Evolutionary conservation across 1,140 invertebrate genomes (phyloP), one percentile per base, ranked within the genome.

Genomic region (Leptonema lineaticorne): DNA sequence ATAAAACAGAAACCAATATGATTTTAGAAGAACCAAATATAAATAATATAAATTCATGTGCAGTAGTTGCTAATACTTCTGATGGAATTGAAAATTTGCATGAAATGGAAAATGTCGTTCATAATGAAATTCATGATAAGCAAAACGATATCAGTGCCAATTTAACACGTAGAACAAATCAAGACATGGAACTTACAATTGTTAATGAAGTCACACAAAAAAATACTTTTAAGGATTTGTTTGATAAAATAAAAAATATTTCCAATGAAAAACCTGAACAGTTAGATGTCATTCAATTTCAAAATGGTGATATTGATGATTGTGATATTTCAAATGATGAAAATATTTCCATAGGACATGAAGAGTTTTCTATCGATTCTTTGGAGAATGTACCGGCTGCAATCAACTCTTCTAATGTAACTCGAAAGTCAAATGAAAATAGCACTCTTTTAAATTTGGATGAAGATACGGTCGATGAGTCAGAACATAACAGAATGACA

Each of bases 111-210:
- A n/a, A n/a, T n/a, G n/a, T n/a, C n/a, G n/a, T n/a, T n/a, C n/a
- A n/a, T n/a, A n/a, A n/a, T n/a, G n/a, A n/a, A n/a, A n/a, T n/a
- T n/a, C n/a, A n/a, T n/a, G n/a, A n/a, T n/a, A n/a, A n/a, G n/a
- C n/a, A n/a, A n/a, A 2, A 9, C 37, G 37, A 41, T 11, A 2
- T 41, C 3, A 41, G 37, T 11, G 37, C 37, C 2, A 53, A 62
- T 41, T 11, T 46, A 1, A 62, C 62, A 7, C 22, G 46, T 50
- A 64, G 29, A 9, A 64, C 62, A 14, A 9, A 16, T 24, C 41
- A 29, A 28, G 62, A 64, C 30, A 64, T 64, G 62, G 62, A 64
- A 20, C 22, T 50, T 28, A 64, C 62, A 7, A 37, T 64, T 16
- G 6, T 48, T 9, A 24, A 22, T 45, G 57, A n/a, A 9, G 4